These are phyloP conservation scores for Tragelaphus oryx DNA, from an alignment of 2,797 vertebrate species.

Conservation along the genomic window DNA sequence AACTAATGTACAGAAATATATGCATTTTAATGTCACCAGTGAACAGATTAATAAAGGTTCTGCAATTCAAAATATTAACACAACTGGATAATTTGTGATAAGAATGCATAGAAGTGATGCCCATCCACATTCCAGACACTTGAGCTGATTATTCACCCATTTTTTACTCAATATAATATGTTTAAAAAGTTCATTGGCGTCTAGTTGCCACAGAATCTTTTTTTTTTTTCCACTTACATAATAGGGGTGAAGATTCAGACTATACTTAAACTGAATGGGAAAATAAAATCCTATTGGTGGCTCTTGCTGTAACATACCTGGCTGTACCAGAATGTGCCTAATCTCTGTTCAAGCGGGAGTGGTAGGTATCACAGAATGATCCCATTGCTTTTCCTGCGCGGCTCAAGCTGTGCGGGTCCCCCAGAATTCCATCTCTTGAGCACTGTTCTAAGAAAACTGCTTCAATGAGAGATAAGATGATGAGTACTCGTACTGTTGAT, in stretches of 20 bases:
- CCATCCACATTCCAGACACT: neutral
- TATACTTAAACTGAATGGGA: neutral
- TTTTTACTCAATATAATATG: neutral
- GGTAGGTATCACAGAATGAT: neutral
- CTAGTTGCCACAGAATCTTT: neutral
- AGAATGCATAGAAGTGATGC: neutral
- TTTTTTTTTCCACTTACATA: neutral
- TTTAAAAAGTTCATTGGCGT: neutral
- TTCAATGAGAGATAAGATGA: neutral
- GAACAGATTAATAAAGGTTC: neutral
- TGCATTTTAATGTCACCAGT: neutral
- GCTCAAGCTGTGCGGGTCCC: neutral
- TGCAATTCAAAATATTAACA: neutral
- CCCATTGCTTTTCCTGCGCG: neutral
- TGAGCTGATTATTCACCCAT: neutral
- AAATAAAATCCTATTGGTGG: neutral
- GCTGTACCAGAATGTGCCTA: neutral
- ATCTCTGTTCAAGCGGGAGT: neutral
- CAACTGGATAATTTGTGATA: neutral
- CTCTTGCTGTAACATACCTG: neutral
- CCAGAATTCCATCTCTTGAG: neutral
- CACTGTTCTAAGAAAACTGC: neutral
- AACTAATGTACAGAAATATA: neutral
- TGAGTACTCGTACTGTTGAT: neutral
- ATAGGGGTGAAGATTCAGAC: neutral